Conservation (phyloP, 2,797 vertebrate genomes). For the Enteromius unitaeniatus region DNA sequence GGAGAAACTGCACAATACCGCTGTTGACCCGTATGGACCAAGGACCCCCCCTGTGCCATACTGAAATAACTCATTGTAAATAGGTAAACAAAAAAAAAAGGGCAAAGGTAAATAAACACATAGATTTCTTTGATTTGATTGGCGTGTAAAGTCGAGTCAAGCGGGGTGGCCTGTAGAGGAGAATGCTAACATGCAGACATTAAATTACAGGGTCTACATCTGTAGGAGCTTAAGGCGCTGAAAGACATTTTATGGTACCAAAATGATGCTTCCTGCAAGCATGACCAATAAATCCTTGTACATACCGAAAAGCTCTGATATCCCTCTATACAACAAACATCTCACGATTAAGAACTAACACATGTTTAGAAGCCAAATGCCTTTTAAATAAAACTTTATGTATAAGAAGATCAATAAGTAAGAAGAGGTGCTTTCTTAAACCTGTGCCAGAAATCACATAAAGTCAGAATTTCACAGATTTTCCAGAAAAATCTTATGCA, state of each 20-base stretch:
- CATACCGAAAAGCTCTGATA: constrained; percentile 37
- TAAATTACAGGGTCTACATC: constrained; percentile 74
- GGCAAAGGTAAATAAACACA: not conserved
- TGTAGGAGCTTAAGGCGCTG: constrained; percentile 71
- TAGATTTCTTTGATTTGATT: constrained; percentile 23
- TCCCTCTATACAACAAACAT: constrained; percentile 58
- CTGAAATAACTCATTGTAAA: constrained; percentile 35
- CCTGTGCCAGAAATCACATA: not conserved
- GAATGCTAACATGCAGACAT: constrained; percentile 71
- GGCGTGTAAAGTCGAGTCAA: constrained; percentile 9
- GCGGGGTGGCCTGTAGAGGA: constrained; percentile 70
- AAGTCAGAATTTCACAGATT: not conserved
- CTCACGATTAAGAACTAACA: not conserved
- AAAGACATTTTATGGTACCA: constrained; percentile 67
- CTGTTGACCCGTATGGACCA: constrained; percentile 34
- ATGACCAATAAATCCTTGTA: constrained; percentile 57
- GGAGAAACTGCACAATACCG: constrained; percentile 58
- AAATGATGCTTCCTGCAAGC: constrained; percentile 53
- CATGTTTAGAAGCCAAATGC: not conserved
- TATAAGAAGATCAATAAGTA: not conserved
- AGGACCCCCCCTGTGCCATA: not conserved
- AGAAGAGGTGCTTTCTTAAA: not conserved
- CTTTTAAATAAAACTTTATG: not conserved
- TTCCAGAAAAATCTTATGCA: not conserved
- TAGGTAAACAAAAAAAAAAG: constrained; percentile 6